These are phyloP conservation scores for Myrmecophaga tridactyla DNA, from an alignment of 2,113 vertebrate genomes.

Conservation along the genomic window DNA sequence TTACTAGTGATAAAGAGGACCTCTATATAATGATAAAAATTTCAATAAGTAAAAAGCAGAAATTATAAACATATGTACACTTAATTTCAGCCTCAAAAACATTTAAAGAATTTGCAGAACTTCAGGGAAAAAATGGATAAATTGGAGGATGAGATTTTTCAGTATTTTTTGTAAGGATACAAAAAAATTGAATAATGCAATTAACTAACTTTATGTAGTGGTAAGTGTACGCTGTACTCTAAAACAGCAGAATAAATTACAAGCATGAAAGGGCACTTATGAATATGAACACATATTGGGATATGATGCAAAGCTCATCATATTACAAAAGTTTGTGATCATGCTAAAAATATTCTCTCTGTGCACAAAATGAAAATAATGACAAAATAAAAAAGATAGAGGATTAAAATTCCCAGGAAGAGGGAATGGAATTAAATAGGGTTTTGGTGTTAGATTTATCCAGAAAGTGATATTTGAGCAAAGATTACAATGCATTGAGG, in stretches of 20 bases:
- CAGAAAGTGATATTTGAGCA: not conserved
- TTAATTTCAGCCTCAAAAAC: not conserved
- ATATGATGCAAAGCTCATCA: not conserved
- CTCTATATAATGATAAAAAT: not conserved
- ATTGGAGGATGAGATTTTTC: not conserved
- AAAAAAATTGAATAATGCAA: conserved; percentile 47
- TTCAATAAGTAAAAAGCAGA: not conserved
- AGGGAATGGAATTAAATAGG: not conserved
- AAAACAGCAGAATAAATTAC: not conserved
- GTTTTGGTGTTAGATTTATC: not conserved
- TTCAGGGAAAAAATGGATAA: not conserved
- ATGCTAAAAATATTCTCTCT: not conserved
- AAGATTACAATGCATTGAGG: not conserved
- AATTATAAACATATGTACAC: not conserved
- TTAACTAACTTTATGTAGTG: conserved; percentile 37
- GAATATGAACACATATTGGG: conserved; percentile 42
- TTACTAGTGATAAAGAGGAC: not conserved
- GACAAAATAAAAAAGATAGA: not conserved
- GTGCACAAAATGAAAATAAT: not conserved
- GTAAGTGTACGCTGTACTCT: not conserved
- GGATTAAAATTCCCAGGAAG: not conserved
- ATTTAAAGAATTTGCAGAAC: not conserved
- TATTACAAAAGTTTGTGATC: conserved; percentile 40
- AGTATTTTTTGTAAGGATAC: conserved; percentile 1
- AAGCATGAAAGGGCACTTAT: conserved; percentile 37